Evolutionary conservation across 1,140 invertebrate genomes (phyloP).

Genomic region (Ceratina australensis): DNA sequence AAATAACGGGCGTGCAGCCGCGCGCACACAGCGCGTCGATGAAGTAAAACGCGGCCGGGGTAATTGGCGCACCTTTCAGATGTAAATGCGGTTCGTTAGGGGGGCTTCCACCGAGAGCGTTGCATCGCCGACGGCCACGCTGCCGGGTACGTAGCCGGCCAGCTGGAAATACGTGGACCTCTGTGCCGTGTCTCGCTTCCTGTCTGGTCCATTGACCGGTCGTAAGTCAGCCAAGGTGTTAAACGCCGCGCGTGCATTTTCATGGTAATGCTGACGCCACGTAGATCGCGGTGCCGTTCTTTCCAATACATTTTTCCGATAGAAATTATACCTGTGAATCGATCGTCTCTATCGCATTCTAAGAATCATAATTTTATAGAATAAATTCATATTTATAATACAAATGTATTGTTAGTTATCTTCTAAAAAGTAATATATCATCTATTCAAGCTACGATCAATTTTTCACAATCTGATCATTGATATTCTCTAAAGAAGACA

Average conservation of each 20-base stretch:
- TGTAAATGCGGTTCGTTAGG: slow-evolving; percentile 76
- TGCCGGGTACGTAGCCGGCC: slow-evolving; percentile 43
- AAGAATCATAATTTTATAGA: too few species aligned
- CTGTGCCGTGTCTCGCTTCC: slow-evolving; percentile 1
- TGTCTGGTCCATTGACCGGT: slow-evolving; percentile 24
- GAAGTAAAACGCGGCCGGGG: slow-evolving; percentile 69
- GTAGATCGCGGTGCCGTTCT: too few species aligned
- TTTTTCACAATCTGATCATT: too few species aligned
- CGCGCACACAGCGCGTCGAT: slow-evolving; percentile 59
- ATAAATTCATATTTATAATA: too few species aligned
- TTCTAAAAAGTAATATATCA: too few species aligned
- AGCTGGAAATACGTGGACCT: slow-evolving; percentile 49
- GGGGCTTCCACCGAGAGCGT: slow-evolving; percentile 58
- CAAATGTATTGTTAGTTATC: too few species aligned
- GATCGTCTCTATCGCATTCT: too few species aligned
- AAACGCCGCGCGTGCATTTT: slow-evolving; percentile 13
- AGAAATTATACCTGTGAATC: too few species aligned
- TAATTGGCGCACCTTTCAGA: slow-evolving; percentile 75
- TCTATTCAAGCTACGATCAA: too few species aligned
- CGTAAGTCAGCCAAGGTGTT: slow-evolving; percentile 21
- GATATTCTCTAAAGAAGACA: neutral
- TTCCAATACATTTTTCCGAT: too few species aligned
- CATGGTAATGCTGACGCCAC: too few species aligned
- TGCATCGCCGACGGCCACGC: slow-evolving; percentile 54
- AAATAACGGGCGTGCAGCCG: slow-evolving; percentile 13